phyloP scores from a whole-genome alignment of 1,140 invertebrate species.

The Euwallacea fornicatus region DNA sequence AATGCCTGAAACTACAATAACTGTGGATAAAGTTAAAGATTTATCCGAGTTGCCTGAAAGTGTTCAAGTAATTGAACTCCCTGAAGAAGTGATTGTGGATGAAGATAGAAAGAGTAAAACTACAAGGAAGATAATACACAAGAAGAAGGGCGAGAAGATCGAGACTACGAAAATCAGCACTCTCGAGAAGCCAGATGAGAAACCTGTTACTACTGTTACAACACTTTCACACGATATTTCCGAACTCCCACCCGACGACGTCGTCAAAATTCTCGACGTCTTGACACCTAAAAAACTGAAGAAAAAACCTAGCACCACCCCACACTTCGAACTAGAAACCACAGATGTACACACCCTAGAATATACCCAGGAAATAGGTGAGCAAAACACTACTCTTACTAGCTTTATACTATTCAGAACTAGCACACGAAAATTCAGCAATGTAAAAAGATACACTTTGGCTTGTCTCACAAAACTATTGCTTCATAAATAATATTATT shows the following conservation, averaged over 20 bases:
- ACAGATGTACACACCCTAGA: constrained; percentile 43
- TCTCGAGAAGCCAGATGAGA: constrained; percentile 35
- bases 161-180: constrained; percentile 46
- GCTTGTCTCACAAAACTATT: not conserved
- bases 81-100: constrained; percentile 46
- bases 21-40: constrained; percentile 37
- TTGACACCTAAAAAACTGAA: constrained; percentile 29
- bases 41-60: constrained; percentile 23
- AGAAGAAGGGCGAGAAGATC: constrained; percentile 42
- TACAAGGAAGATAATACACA: constrained; percentile 44
- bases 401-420: too few relatives aligned
- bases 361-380: constrained; percentile 43
- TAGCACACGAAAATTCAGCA: too few relatives aligned
- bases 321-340: constrained; percentile 35
- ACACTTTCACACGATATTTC: constrained; percentile 17
- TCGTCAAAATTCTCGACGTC: constrained; percentile 11
- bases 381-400: constrained; percentile 28
- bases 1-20: constrained; percentile 46
- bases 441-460: too few relatives aligned
- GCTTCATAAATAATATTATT: constrained; percentile 5
- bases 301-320: constrained; percentile 24
- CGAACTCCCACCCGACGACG: constrained; percentile 27
- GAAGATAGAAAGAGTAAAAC: constrained; percentile 44
- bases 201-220: constrained; percentile 46
- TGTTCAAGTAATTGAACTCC: constrained; percentile 36